phyloP scores from a whole-genome alignment of 2,113 vertebrate genomes.

The Rhynchomys soricoides region DNA sequence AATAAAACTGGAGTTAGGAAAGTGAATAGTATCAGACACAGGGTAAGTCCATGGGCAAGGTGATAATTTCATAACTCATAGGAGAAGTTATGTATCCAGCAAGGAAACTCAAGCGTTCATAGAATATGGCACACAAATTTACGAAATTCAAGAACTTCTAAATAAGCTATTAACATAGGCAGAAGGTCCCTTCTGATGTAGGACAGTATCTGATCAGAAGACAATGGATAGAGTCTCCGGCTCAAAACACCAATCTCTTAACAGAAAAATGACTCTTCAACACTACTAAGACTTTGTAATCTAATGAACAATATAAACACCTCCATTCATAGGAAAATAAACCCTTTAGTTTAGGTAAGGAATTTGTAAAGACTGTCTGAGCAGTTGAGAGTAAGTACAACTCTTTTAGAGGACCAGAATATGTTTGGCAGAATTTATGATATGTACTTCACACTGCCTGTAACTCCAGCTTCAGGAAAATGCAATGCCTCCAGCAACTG shows the following conservation, averaged over 20 bases:
- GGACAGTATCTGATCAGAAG: not conserved
- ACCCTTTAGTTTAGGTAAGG: not conserved
- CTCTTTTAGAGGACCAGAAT: not conserved
- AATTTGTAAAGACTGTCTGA: not conserved
- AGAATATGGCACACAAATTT: not conserved
- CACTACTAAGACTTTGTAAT: not conserved
- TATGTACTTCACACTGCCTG: not conserved
- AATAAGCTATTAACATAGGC: not conserved
- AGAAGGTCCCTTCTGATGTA: too few species aligned
- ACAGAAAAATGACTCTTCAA: not conserved
- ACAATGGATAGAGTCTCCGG: not conserved
- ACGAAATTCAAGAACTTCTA: not conserved
- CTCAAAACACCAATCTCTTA: not conserved
- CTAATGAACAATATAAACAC: not conserved
- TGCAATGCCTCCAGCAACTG: not conserved
- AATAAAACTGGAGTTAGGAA: not conserved
- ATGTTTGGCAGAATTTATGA: not conserved
- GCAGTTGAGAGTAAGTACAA: not conserved
- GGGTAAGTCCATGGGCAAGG: not conserved
- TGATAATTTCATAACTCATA: not conserved
- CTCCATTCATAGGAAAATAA: not conserved
- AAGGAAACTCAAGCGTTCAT: not conserved
- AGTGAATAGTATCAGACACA: not conserved
- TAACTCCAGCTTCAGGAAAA: not conserved
- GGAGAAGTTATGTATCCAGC: too few species aligned